These are phyloP conservation scores for Macrobrachium rosenbergii DNA, from an alignment of 1,140 invertebrate species.

Conservation along the genomic window DNA sequence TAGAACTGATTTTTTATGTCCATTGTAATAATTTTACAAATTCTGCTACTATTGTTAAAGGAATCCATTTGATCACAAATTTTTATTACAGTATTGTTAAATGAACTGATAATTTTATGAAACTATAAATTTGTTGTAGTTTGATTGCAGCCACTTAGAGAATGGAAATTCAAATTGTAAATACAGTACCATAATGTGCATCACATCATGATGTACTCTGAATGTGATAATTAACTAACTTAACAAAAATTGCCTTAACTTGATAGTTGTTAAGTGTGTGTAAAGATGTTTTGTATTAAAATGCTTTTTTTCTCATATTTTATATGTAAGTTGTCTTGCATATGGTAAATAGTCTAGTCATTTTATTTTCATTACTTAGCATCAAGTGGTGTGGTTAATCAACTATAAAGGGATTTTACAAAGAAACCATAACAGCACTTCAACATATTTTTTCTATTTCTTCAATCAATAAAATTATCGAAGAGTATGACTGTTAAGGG, in stretches of 20 bases:
- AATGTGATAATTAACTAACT: not conserved
- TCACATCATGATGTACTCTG: not conserved
- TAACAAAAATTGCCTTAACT: slow-evolving; percentile 25
- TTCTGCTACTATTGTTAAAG: slow-evolving; percentile 5
- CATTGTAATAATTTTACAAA: not conserved
- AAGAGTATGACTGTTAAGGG: too few relatives aligned
- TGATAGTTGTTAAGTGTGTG: slow-evolving; percentile 35
- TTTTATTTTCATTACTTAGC: not conserved
- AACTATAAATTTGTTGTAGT: slow-evolving; percentile 2
- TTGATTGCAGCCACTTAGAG: not conserved
- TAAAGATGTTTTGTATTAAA: not conserved
- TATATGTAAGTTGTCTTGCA: slow-evolving; percentile 16
- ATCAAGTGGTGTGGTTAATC: too few relatives aligned
- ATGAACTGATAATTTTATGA: slow-evolving; percentile 28
- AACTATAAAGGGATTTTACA: too few relatives aligned
- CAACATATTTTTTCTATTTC: too few relatives aligned
- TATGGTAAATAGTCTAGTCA: slow-evolving; percentile 39
- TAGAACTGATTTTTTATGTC: not conserved
- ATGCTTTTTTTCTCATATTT: not conserved
- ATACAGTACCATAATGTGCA: slow-evolving; percentile 18
- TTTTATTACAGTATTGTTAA: slow-evolving; percentile 27
- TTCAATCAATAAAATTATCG: too few relatives aligned
- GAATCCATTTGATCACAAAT: slow-evolving; percentile 27
- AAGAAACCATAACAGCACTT: too few relatives aligned
- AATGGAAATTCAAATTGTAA: slow-evolving; percentile 16